Evolutionary conservation across 2,888 invertebrate species (phyloP), one percentile per base, ranked within the genome.

Genomic region (Scaptomyza tumidula): DNA sequence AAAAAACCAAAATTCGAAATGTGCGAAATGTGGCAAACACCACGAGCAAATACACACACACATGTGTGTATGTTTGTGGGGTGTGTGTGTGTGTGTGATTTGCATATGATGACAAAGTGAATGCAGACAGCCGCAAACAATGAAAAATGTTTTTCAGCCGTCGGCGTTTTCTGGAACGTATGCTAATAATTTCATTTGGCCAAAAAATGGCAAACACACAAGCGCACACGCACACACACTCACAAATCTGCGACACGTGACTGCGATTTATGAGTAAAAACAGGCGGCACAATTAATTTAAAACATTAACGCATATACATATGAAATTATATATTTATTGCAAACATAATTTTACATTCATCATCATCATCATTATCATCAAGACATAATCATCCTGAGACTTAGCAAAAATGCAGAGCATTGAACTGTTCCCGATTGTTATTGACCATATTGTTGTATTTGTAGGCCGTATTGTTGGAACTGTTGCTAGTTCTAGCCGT

Each of bases 341-440:
- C 85, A 80, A 70, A 58, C 49, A 71, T 53, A 53, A 48, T 35
- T 29, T 37, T 33, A 41, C 49, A 50, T 56, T 9, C n/a, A 54
- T 55, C 41, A 31, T 37, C 11, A 33, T 44, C 1, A 54, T 49
- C 35, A 49, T 37, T 13, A 37, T 50, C 29, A 45, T 52, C 5
- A 53, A 5, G 24, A 53, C 16, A 52, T 48, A 9, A 52, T 54
- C 46, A 44, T 54, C 3, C 24, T 53, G 0, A 9, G 11, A 16
- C 24, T 80, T 86, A 92, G 64, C 90, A 91, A 74, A 91, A 90
- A 70, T 92, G 92, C 69, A 92, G 68, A 68, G 75, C 83, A 75
- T 92, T 92, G 71, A 92, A 92, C 67, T 90, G 85, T 45, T 90
- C 89, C 43, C 92, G 90, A 68, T 91, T 80, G n/a, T 88, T 89